A percentile compares a stretch with the other conserved stretches of the same genome.
Evolutionary conservation across 2,113 vertebrate species (phyloP).

Genomic region (Cryptoleucopteryx plumbea): DNA sequence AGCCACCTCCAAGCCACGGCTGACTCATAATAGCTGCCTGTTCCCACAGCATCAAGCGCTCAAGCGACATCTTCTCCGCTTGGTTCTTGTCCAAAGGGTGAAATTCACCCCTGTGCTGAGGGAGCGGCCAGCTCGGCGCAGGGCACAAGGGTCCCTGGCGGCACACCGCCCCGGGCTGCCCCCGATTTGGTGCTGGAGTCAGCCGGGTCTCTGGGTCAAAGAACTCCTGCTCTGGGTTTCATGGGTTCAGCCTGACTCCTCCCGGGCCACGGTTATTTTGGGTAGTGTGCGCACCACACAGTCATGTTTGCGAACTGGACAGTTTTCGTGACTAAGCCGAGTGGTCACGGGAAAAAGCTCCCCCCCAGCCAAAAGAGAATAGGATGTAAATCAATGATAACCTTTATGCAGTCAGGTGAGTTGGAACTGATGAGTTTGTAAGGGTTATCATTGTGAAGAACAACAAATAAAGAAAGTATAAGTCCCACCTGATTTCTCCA

Average conservation of each 20-base stretch:
- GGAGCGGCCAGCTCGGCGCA: background rate
- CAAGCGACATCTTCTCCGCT: background rate
- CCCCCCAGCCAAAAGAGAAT: background rate
- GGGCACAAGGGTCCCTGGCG: background rate
- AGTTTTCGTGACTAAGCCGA: background rate
- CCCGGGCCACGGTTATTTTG: background rate
- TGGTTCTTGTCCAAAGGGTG: background rate
- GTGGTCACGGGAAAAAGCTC: background rate
- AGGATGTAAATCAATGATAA: background rate
- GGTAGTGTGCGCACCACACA: background rate
- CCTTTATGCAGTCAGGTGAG: background rate
- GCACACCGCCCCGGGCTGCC: background rate
- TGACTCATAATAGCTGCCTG: background rate
- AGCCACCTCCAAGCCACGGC: background rate
- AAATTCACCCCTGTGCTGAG: background rate
- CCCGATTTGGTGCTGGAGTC: background rate
- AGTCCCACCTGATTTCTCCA: constrained; percentile 74
- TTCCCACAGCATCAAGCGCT: background rate
- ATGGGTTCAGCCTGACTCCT: background rate
- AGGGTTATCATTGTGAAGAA: background rate
- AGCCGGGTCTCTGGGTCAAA: background rate
- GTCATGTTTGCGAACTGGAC: background rate
- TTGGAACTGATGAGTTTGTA: background rate
- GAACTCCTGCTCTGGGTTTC: background rate
- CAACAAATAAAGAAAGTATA: background rate